Evolutionary conservation across 2,113 vertebrate species (phyloP).

Genomic region (Pimephales promelas): DNA sequence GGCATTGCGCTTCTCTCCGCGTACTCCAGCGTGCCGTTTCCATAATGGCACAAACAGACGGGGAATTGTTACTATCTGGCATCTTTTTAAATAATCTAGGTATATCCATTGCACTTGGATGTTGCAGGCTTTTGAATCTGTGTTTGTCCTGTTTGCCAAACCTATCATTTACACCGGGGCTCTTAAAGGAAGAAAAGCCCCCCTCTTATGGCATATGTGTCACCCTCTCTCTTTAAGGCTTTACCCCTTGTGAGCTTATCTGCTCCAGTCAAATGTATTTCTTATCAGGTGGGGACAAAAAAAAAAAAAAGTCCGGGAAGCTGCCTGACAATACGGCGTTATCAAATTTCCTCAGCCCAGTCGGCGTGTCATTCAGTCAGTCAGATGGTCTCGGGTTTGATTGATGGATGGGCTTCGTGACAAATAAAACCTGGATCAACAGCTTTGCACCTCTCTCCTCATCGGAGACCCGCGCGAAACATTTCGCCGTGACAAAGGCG

Average conservation of each 20-base stretch:
- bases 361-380: conserved; percentile 93
- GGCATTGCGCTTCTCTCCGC: conserved; percentile 51
- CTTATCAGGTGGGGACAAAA: conserved; percentile 90
- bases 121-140: conserved; percentile 67
- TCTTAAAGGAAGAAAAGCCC: conserved; percentile 70
- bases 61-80: conserved; percentile 62
- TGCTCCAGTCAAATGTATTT: conserved; percentile 98
- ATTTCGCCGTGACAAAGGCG: conserved; percentile 94
- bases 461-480: conserved; percentile 88
- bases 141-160: conserved; percentile 83
- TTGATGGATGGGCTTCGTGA: conserved; percentile 98
- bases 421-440: conserved; percentile 96
- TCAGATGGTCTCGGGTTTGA: conserved; percentile 84
- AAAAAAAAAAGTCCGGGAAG: conserved; percentile 70
- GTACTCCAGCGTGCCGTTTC: conserved; percentile 51
- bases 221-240: conserved; percentile 84
- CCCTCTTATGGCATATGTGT: conserved; percentile 76
- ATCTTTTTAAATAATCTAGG: conserved; percentile 74
- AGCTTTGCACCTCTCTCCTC: conserved; percentile 89
- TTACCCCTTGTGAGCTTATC: conserved; percentile 93
- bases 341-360: conserved; percentile 99
- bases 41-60: conserved; percentile 53
- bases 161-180: conserved; percentile 90
- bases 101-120: conserved; percentile 69
- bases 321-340: conserved; percentile 94